Base-by-base conservation (phyloP, 2,888 invertebrate genomes). In the Melanargia galathea region DNA sequence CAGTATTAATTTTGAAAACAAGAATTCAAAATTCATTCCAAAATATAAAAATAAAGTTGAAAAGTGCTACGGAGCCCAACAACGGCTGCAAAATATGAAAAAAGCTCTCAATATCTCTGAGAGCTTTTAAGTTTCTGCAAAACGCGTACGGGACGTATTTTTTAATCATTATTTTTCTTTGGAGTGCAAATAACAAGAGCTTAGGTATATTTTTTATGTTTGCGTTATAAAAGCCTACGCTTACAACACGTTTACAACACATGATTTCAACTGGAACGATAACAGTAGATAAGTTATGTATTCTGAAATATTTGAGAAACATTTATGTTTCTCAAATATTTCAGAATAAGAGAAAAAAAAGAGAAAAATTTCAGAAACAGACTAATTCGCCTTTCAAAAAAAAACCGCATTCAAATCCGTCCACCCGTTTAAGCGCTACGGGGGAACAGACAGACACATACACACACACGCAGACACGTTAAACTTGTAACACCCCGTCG, bases 141-240 rank as follows among this genome's bases (percentile, higher is more conserved):
- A 26, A 26, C n/a, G n/a, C 13, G 26, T 16, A 48, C n/a, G 26
- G 0, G 30, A 18, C 11, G 51, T 51, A 51, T 30, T 51, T 26
- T 51, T 51, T 51, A 51, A 51, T 18, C 24, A 33, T 51, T 48
- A 33, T 51, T 51, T 49, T 33, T 16, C 51, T 51, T 33, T 51
- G 16, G 51, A 51, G 16, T 30, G 51, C 30, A 18, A 51, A 30
- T 8, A 30, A 51, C 49, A 51, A 18, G 30, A 30, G 49, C 49
- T 16, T 30, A n/a, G n/a, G n/a, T n/a, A 51, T 51, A 30, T 24
- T 33, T 18, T 51, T 51, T 30, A 16, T 33, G 18, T 51, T 26
- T 18, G 8, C 26, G 48, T 13, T 33, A 3, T 51, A 30, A 51
- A 51, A 51, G 30, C 51, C 16, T 51, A 18, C 26, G 48, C 48